Percentiles rank a stretch among this genome's conserved stretches.
phyloP scores from a whole-genome alignment of 2,113 vertebrate species.

The Mormyrus lacerda region DNA sequence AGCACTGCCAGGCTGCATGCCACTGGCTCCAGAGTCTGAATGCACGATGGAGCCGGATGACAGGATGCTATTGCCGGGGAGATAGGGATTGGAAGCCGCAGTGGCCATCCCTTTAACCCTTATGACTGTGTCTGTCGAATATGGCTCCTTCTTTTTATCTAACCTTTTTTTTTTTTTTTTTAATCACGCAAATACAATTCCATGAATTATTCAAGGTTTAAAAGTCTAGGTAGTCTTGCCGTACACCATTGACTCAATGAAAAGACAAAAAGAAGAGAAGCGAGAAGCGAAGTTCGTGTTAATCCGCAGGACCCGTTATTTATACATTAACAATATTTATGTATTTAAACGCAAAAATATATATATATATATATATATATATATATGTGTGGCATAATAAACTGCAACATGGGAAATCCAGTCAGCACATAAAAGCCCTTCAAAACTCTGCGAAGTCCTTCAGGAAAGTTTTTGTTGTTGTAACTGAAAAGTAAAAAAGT shows the following conservation, averaged over 20 bases:
- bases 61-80: slow-evolving; percentile 78
- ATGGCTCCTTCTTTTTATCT: slow-evolving; percentile 45
- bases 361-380: no score
- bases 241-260: slow-evolving; percentile 50
- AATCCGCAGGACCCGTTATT: slow-evolving; percentile 45
- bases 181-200: slow-evolving; percentile 61
- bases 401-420: slow-evolving; percentile 44
- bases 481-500: slow-evolving; percentile 38
- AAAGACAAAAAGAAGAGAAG: slow-evolving; percentile 36
- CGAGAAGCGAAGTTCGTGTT: slow-evolving; percentile 27
- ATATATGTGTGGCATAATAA: slow-evolving; percentile 19
- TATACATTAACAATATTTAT: slow-evolving; percentile 48
- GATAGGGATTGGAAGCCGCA: slow-evolving; percentile 91
- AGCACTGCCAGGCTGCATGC: slow-evolving; percentile 79
- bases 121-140: slow-evolving; percentile 61
- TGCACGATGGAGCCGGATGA: slow-evolving; percentile 85
- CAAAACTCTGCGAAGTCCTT: slow-evolving; percentile 55
- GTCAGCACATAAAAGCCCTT: slow-evolving; percentile 39
- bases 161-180: slow-evolving; percentile 51
- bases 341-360: slow-evolving; percentile 29
- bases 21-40: slow-evolving; percentile 77
- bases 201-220: slow-evolving; percentile 72
- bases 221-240: slow-evolving; percentile 44
- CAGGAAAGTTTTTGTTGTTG: slow-evolving; percentile 39
- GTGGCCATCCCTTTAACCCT: slow-evolving; percentile 81